These are phyloP conservation scores for Dallia pectoralis DNA, from an alignment of 2,797 vertebrate species.

Conservation along the genomic window DNA sequence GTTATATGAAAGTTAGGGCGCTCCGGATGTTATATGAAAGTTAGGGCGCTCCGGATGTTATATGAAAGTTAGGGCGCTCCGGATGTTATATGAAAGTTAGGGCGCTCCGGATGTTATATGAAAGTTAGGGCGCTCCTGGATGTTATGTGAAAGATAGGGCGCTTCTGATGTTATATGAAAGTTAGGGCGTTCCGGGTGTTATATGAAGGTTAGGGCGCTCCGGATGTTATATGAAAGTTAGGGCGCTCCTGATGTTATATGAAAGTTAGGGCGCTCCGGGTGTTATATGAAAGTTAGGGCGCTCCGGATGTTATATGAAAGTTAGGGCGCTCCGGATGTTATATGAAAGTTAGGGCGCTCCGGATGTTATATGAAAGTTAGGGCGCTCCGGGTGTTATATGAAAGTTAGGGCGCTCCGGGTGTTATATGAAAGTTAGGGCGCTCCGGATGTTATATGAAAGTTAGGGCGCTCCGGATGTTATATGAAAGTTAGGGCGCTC, in stretches of 20 bases:
- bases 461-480: conserved; percentile 73
- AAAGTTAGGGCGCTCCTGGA: conserved; percentile 71
- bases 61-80: conserved; percentile 71
- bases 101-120: conserved; percentile 73
- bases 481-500: conserved; percentile 71
- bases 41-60: conserved; percentile 74
- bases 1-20: conserved; percentile 72
- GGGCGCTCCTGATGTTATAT: conserved; percentile 74
- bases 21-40: conserved; percentile 72
- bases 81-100: conserved; percentile 72
- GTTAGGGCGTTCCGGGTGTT: conserved; percentile 73
- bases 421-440: conserved; percentile 72
- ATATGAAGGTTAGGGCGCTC: conserved; percentile 71
- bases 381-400: conserved; percentile 73
- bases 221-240: conserved; percentile 73
- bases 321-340: conserved; percentile 73
- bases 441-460: conserved; percentile 73
- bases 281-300: conserved; percentile 72
- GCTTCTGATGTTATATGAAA: conserved; percentile 73
- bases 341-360: conserved; percentile 71
- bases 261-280: conserved; percentile 70
- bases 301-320: conserved; percentile 73
- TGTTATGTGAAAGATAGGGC: conserved; percentile 72
- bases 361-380: conserved; percentile 73
- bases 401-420: conserved; percentile 70